These are phyloP conservation scores for Ridgeia piscesae DNA, from an alignment of 1,140 invertebrate species.

Conservation along the genomic window DNA sequence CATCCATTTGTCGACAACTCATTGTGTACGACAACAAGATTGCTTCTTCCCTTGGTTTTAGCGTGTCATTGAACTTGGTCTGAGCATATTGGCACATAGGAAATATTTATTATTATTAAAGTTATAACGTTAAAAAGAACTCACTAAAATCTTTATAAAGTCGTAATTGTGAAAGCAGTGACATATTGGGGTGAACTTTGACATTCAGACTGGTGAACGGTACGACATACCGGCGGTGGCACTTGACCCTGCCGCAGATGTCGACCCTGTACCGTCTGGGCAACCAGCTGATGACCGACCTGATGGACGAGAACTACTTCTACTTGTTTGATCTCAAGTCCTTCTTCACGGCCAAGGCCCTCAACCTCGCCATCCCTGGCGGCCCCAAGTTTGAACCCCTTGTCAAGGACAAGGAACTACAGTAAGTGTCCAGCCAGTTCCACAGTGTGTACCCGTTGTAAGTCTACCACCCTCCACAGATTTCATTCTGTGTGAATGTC, in stretches of 20 bases:
- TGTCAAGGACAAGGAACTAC: conserved; percentile 95
- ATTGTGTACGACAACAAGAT: too few species aligned
- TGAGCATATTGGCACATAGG: too few species aligned
- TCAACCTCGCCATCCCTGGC: conserved; percentile 99
- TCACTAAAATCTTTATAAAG: background rate
- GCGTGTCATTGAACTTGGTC: too few species aligned
- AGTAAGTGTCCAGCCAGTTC: conserved; percentile 62
- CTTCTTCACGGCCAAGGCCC: conserved; percentile 98
- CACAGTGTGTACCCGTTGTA: background rate
- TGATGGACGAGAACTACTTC: conserved; percentile 98
- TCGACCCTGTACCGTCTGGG: conserved; percentile 95
- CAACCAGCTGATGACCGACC: conserved; percentile 96
- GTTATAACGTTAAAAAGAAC: background rate
- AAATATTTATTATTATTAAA: too few species aligned
- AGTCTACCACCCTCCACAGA: background rate
- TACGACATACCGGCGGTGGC: conserved; percentile 94
- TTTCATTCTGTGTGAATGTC: too few species aligned
- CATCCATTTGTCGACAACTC: too few species aligned
- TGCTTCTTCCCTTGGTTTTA: too few species aligned
- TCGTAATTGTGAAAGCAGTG: background rate
- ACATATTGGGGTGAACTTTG: background rate
- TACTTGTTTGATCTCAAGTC: conserved; percentile 99
- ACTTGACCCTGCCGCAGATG: conserved; percentile 92
- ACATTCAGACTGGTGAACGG: conserved; percentile 83
- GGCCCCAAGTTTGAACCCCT: conserved; percentile 99